A percentile compares a stretch with the other conserved stretches of the same genome.
phyloP scores from a whole-genome alignment of 2,797 vertebrate genomes.

The Stomatorhinus walkeri region DNA sequence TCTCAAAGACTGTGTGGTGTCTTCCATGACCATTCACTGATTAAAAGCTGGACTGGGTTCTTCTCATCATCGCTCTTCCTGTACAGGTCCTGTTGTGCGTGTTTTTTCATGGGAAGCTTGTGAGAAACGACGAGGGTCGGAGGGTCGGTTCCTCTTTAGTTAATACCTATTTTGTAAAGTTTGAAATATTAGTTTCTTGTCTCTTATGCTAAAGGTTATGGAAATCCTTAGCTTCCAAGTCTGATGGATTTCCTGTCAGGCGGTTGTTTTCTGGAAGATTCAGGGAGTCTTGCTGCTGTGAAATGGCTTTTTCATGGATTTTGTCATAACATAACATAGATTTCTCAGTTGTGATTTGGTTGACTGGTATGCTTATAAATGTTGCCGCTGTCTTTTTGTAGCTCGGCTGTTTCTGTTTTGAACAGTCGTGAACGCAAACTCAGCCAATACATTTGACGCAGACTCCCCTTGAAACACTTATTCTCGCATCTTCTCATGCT shows the following conservation, averaged over 20 bases:
- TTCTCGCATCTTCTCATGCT: neutral
- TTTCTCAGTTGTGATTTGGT: neutral
- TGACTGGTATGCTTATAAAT: neutral
- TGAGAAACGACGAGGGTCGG: neutral
- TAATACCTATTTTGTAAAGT: neutral
- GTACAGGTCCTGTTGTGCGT: neutral
- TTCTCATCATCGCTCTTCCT: neutral
- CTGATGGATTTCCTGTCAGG: neutral
- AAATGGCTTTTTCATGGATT: conserved; percentile 5
- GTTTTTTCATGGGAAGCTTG: neutral
- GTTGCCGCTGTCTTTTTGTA: neutral
- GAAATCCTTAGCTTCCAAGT: neutral
- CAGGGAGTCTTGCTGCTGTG: neutral
- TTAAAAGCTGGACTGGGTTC: neutral
- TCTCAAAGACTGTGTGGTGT: neutral
- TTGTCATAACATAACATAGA: neutral
- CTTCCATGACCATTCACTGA: neutral
- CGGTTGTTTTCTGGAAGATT: neutral
- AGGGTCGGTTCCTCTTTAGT: neutral
- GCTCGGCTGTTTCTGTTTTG: neutral
- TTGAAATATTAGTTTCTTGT: neutral
- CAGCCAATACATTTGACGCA: neutral
- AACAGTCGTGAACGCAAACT: neutral
- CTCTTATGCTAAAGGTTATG: neutral
- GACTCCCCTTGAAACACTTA: neutral